Evolutionary conservation across 2,888 invertebrate genomes (phyloP).

Genomic region (Meiosimyza platycephala): DNA sequence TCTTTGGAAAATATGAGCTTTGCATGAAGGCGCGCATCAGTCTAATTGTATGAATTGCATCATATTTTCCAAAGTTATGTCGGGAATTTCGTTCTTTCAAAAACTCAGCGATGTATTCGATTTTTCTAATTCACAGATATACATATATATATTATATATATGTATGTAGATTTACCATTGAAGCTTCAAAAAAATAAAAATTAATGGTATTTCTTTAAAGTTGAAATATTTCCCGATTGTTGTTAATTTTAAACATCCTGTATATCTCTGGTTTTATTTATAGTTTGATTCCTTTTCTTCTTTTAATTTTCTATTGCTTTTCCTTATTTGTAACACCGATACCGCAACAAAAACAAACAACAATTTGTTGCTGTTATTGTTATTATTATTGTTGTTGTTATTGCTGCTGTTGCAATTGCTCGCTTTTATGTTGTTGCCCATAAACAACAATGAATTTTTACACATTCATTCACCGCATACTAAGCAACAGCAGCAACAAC

Average conservation of each 20-base stretch:
- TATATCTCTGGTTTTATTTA: conserved; percentile 20
- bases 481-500: conserved; percentile 28
- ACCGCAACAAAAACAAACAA: conserved; percentile 32
- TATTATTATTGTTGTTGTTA: too few species aligned
- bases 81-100: too few species aligned
- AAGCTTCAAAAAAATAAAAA: background rate
- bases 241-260: conserved; percentile 35
- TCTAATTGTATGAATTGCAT: too few species aligned
- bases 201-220: conserved; percentile 2
- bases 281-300: conserved; percentile 1
- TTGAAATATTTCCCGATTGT: background rate
- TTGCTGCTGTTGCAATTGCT: conserved; percentile 10
- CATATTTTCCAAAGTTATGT: too few species aligned
- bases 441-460: background rate
- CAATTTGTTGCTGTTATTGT: conserved; percentile 5
- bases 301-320: conserved; percentile 11
- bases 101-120: too few species aligned
- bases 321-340: conserved; percentile 16
- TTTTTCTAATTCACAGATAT: too few species aligned
- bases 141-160: too few species aligned
- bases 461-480: conserved; percentile 37
- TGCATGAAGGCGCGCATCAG: too few species aligned
- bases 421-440: background rate
- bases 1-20: too few species aligned
- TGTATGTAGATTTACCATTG: too few species aligned